Evolutionary conservation across 2,888 invertebrate species (phyloP).

Genomic region (Caenorhabditis imperialis): DNA sequence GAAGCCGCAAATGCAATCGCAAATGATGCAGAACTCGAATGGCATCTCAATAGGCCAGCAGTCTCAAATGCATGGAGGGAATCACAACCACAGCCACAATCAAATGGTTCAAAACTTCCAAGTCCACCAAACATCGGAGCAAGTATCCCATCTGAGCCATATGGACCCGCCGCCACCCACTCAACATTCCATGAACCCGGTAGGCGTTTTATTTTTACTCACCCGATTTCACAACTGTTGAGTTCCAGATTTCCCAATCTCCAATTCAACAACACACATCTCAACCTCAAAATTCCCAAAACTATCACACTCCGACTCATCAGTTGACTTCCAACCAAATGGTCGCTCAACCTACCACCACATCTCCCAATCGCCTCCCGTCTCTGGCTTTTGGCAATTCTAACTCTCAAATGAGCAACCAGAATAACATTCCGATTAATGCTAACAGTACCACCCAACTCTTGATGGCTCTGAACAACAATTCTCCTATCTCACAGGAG

Average conservation of each 20-base stretch:
- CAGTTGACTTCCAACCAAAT: conserved; percentile 18
- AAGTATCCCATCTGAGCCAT: conserved; percentile 42
- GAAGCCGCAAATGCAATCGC: background rate
- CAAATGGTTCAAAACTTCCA: conserved; percentile 25
- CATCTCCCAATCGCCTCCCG: background rate
- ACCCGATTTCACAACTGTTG: conserved; percentile 34
- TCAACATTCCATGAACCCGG: conserved; percentile 49
- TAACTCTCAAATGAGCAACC: background rate
- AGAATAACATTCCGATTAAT: conserved; percentile 16
- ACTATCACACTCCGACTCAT: no score
- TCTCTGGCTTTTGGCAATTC: conserved; percentile 1
- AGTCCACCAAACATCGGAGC: conserved; percentile 17
- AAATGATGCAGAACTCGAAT: conserved; percentile 3
- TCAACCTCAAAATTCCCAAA: no score
- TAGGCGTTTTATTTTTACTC: conserved; percentile 38
- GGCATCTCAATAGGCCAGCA: no score
- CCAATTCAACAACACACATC: conserved; percentile 25
- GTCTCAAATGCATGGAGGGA: conserved; percentile 26
- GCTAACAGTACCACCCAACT: conserved; percentile 10
- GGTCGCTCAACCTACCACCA: conserved; percentile 9
- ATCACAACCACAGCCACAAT: no score
- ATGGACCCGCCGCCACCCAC: conserved; percentile 47
- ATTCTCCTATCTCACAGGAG: conserved; percentile 17
- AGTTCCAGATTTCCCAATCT: conserved; percentile 31
- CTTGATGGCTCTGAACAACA: conserved; percentile 12